Conservation (phyloP, 2,113 vertebrate species). For the Odocoileus hemionus region DNA sequence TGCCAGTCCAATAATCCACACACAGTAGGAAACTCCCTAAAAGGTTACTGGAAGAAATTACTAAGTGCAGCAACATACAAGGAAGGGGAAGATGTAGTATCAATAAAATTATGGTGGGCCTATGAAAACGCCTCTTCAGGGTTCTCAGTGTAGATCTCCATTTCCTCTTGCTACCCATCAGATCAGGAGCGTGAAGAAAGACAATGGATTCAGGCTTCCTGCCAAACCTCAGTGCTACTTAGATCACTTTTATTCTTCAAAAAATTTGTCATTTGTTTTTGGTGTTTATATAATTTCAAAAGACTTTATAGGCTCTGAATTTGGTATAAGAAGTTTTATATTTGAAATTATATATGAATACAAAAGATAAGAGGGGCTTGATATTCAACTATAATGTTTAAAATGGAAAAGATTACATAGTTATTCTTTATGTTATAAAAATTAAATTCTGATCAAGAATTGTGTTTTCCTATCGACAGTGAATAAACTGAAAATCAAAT, state of each 20-base stretch:
- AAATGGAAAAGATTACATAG: not conserved
- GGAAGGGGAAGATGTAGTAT: not conserved
- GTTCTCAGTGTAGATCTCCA: not conserved
- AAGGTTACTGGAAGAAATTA: not conserved
- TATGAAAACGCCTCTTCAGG: not conserved
- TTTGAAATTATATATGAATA: not conserved
- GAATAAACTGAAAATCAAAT: not conserved
- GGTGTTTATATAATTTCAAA: not conserved
- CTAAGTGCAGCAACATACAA: not conserved
- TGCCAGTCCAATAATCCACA: not conserved
- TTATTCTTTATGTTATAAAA: constrained; percentile 18
- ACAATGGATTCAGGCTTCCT: not conserved
- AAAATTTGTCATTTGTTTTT: constrained; percentile 13
- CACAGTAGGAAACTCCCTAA: not conserved
- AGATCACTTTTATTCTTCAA: not conserved
- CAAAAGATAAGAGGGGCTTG: not conserved
- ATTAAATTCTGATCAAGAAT: not conserved
- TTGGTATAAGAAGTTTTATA: not conserved
- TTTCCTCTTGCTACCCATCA: not conserved
- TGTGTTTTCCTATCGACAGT: not conserved
- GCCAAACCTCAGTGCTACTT: not conserved
- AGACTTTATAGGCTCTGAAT: not conserved
- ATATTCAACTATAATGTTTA: not conserved
- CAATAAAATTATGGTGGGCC: not conserved
- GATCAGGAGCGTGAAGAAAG: not conserved